Base-by-base conservation (phyloP, 2,888 invertebrate genomes). In the Pachymerium ferrugineum region DNA sequence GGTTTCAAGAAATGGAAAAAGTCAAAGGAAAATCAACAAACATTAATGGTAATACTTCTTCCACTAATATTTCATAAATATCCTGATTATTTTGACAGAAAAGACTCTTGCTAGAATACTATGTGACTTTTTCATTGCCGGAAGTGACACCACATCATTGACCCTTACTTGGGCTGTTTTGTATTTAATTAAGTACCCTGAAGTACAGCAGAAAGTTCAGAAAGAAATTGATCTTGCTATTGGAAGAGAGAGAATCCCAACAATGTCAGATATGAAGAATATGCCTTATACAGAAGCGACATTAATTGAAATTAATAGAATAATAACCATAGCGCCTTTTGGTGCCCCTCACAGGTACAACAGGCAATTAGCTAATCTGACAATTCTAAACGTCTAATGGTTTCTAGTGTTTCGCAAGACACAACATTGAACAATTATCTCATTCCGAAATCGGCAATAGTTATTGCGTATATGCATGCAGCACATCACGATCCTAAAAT, bases 381-480 rank as follows among this genome's bases (percentile, higher is more conserved):
- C 5, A 38, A 38, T n/a, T n/a, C n/a, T n/a, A n/a, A n/a, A n/a
- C n/a, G n/a, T n/a, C n/a, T n/a, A 38, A 38, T 38, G 12, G 4
- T 47, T 47, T 47, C 8, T 19, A 25, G 22, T 54, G 22, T 1
- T 25, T 29, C 16, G 3, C 29, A 73, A 28, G 73, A 73, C 19
- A 72, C 73, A 25, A 30, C 25, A n/a, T 25, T 73, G 5, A 3
- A 69, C 1, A 69, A 69, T 31, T 69, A 70, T 22, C 19, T 1
- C 31, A 54, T 73, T 16, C 73, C 73, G 5, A 73, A 73, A 31
- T 19, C 33, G 12, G 30, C 73, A 33, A 69, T 28, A 6, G 31
- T 73, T 69, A 70, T 30, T 1, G 2, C 73, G 1, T 70, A 73
- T 16, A 16, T 73, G 14, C 70, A 31, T 28, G 70, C 33, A 3